Conservation (phyloP, 2,797 vertebrate species). For the Danio kyathit region DNA sequence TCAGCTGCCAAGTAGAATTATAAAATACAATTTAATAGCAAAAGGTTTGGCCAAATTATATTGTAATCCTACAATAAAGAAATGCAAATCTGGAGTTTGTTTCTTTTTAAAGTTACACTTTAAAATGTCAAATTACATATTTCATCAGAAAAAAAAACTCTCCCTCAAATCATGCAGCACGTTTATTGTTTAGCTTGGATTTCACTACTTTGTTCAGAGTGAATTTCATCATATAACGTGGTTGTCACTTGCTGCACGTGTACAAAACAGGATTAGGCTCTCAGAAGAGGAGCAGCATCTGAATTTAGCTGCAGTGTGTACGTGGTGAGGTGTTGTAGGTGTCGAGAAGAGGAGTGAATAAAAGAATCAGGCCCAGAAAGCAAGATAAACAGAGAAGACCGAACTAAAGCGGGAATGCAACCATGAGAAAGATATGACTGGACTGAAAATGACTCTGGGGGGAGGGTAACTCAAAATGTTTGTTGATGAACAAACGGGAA, state of each 20-base stretch:
- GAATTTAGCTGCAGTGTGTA: conserved; percentile 11
- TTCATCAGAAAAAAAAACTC: no score
- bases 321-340: conserved; percentile 1
- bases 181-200: neutral
- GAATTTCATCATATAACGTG: neutral
- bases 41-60: no score
- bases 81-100: no score
- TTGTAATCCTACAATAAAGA: no score
- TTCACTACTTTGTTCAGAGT: neutral
- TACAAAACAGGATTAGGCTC: conserved; percentile 2
- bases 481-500: conserved; percentile 73
- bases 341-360: conserved; percentile 49
- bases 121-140: no score
- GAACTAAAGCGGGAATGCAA: conserved; percentile 47
- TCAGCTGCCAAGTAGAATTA: no score
- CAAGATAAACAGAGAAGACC: conserved; percentile 59
- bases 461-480: conserved; percentile 75
- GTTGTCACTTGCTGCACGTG: neutral
- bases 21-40: no score
- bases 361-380: conserved; percentile 55
- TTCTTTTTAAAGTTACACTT: no score
- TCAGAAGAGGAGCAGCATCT: conserved; percentile 3
- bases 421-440: conserved; percentile 71
- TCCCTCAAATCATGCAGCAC: no score
- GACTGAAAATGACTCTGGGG: conserved; percentile 63